Percentiles rank a stretch among this genome's conserved stretches.
These are phyloP conservation scores for Cirrhinus mrigala DNA, from an alignment of 2,797 vertebrate genomes.

Conservation along the genomic window DNA sequence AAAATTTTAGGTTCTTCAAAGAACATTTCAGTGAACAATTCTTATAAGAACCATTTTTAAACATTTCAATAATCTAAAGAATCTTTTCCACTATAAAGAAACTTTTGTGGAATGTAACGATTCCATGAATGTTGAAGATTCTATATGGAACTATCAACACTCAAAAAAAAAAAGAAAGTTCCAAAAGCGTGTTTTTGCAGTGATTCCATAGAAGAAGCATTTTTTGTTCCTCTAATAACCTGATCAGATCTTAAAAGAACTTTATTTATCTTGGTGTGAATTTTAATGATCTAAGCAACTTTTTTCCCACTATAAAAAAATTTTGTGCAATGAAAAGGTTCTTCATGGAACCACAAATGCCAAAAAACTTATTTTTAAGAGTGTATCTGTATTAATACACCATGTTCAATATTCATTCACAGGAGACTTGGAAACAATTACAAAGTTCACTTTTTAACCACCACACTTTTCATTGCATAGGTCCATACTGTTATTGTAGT, in stretches of 20 bases:
- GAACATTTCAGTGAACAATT: not conserved
- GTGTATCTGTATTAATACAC: not conserved
- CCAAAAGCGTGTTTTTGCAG: not conserved
- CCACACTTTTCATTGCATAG: not conserved
- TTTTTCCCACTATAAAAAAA: not conserved
- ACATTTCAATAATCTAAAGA: not conserved
- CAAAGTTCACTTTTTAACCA: not conserved
- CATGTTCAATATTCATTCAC: not conserved
- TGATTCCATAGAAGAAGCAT: not conserved
- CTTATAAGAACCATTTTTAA: not conserved
- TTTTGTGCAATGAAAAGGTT: not conserved
- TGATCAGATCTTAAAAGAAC: not conserved
- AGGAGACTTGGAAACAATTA: not conserved
- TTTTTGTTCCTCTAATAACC: not conserved
- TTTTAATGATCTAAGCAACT: not conserved
- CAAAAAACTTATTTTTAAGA: not conserved
- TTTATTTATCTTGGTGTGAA: not conserved
- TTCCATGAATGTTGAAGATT: not conserved
- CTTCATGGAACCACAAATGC: not conserved
- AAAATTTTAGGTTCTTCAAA: not conserved
- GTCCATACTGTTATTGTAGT: not conserved
- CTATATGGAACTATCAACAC: not conserved
- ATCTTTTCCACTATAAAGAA: not conserved
- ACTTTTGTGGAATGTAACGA: not conserved
- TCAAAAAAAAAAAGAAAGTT: too few species aligned